Percentiles rank a stretch among this genome's conserved stretches.
Evolutionary conservation across 2,797 vertebrate genomes (phyloP).

Genomic region (Poecilia gillii): DNA sequence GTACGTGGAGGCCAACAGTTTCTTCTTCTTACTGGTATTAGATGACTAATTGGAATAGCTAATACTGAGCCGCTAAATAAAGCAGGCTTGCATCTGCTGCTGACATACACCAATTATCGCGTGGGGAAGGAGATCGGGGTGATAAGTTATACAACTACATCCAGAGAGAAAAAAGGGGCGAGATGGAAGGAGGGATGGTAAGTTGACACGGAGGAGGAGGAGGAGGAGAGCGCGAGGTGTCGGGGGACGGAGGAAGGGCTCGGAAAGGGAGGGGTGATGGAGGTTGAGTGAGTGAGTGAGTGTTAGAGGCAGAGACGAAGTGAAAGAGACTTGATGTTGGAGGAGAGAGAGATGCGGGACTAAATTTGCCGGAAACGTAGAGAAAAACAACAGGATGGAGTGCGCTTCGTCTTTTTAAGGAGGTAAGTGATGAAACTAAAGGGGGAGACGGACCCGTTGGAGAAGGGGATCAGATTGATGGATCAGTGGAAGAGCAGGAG

Average conservation of each 20-base stretch:
- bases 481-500: conserved; percentile 41
- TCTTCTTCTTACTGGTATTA: conserved; percentile 63
- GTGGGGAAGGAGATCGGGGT: conserved; percentile 56
- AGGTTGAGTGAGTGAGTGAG: conserved; percentile 58
- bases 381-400: conserved; percentile 78
- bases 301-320: conserved; percentile 66
- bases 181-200: conserved; percentile 27
- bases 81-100: conserved; percentile 65
- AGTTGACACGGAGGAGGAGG: conserved; percentile 34
- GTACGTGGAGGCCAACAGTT: conserved; percentile 51
- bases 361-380: conserved; percentile 69
- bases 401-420: conserved; percentile 60
- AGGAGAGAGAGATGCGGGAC: conserved; percentile 71
- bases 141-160: conserved; percentile 72
- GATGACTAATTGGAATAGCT: conserved; percentile 65
- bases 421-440: conserved; percentile 70
- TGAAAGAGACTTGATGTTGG: conserved; percentile 73
- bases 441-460: background rate
- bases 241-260: conserved; percentile 50
- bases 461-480: conserved; percentile 44
- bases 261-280: conserved; percentile 39
- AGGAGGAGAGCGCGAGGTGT: conserved; percentile 57
- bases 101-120: conserved; percentile 67
- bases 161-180: conserved; percentile 27
- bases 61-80: conserved; percentile 68